Evolutionary conservation across 2,888 invertebrate species (phyloP), one percentile per base, ranked within the genome.

Genomic region (Mimumesa dahlbomi): DNA sequence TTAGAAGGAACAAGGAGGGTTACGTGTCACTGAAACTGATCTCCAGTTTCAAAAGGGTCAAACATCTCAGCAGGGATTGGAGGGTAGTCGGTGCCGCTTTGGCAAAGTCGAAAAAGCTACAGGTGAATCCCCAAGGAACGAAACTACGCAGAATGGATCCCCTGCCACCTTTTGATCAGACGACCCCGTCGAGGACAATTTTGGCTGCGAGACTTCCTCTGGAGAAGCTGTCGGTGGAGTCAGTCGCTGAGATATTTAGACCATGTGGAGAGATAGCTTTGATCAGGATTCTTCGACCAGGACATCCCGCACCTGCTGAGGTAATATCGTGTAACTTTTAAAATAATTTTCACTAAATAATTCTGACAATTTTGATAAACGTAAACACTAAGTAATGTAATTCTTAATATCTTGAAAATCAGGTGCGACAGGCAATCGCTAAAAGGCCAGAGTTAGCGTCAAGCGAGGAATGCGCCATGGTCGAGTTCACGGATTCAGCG

Each of bases 21-120:
- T 98, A 95, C 90, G 98, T 98, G 13, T 97, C 97, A 56, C 91
- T 98, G 54, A 98, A 98, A 89, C 91, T 98, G 62, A 96, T 98
- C 77, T 97, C 98, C 11, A 97, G 97, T 85, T 98, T 98, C 89
- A 97, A 98, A 87, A 93, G 97, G 71, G 97, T 98, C 42, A 98
- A 98, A 84, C 96, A 97, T 85, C 90, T 98, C 63, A 97, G 97
- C 11, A 96, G 97, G 87, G 98, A 98, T 88, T 98, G 97, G 96
- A 92, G 97, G 73, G 95, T 96, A 18, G 97, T 98, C 7, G 97
- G 97, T 0, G 94, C 95, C 84, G 96, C 97, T 29, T 91, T 98
- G 73, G 91, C 93, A 36, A 96, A 95, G 38, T 93, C 93, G 1
- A 93, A 92, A 14, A 94, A 94, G 81, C 91, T 98, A 75, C 95